Conservation (phyloP, 2,113 vertebrate genomes). For the Cryptotis parvus region DNA sequence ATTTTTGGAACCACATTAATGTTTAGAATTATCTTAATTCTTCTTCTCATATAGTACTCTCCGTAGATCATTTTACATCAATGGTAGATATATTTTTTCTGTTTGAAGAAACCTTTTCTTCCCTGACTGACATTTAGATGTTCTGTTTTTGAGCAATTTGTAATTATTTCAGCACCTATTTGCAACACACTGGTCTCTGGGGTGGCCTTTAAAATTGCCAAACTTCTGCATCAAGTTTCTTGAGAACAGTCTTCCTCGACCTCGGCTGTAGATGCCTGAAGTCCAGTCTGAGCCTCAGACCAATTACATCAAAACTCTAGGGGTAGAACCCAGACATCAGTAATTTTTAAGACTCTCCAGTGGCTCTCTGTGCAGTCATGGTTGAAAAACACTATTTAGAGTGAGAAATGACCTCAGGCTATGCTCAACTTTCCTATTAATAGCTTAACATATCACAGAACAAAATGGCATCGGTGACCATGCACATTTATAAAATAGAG, state of each 20-base stretch:
- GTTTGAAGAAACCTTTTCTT: not conserved
- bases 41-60: not conserved
- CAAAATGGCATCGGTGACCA: conserved; percentile 17
- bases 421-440: conserved; percentile 28
- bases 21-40: conserved; percentile 1
- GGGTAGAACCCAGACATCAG: not conserved
- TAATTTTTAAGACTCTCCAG: conserved; percentile 59
- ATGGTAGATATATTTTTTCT: not conserved
- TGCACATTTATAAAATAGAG: not conserved
- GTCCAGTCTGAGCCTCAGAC: conserved; percentile 15
- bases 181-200: not conserved
- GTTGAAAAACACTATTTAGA: conserved; percentile 58
- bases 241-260: not conserved
- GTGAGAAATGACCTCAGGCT: conserved; percentile 46
- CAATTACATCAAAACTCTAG: conserved; percentile 53
- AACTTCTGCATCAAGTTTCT: conserved; percentile 24
- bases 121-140: not conserved
- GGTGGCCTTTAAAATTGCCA: conserved; percentile 22
- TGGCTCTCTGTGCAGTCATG: conserved; percentile 38
- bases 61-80: not conserved
- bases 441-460: conserved; percentile 17
- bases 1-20: not conserved
- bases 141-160: not conserved
- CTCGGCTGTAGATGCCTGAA: not conserved
- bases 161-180: conserved; percentile 26